Base-by-base conservation (phyloP, 2,797 vertebrate species). In the Myripristis murdjan region DNA sequence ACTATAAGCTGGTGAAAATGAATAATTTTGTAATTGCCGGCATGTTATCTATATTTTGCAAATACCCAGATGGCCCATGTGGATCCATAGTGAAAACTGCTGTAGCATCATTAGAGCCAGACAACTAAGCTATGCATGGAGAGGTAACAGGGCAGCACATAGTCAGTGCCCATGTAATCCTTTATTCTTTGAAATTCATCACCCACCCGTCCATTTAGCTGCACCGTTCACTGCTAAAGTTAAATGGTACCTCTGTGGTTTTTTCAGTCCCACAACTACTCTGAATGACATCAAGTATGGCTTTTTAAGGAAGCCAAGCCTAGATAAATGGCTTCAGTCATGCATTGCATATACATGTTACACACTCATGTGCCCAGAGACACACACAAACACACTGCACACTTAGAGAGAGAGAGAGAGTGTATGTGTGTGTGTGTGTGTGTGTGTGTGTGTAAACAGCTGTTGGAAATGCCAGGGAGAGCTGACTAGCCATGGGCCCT, bases 381-480 rank as follows among this genome's bases (percentile, higher is more conserved):
- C 49, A n/a, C 33, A 67, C 41, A 70, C 58, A 67, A 46, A 71
- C 58, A 31, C 43, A 49, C 28, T 14, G 37, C 22, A 46, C 48
- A 37, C 81, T 70, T 16, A 57, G 57, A n/a, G 41, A n/a, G 43
- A 24, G 35, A 58, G 37, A 41, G 55, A 44, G 37, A 59, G 37
- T 62, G 55, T 66, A 67, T 49, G 41, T 35, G 33, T 75, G 71
- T 58, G 47, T 59, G 16, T 6, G 28, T 16, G 44, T 35, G 18
- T 39, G 33, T 39, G 48, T 59, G 66, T 52, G 59, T 79, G 81
- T 75, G 85, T 83, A 87, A 91, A 90, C 83, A 88, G 85, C 82
- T 87, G 85, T 73, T 81, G 71, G 77, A 92, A 89, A 91, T 87
- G 82, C 79, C 86, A 87, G 49, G 22, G 61, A 70, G 82, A 64